A percentile compares a stretch with the other conserved stretches of the same genome.
These are phyloP conservation scores for Ylistrum balloti DNA, from an alignment of 1,140 invertebrate genomes.

Conservation along the genomic window DNA sequence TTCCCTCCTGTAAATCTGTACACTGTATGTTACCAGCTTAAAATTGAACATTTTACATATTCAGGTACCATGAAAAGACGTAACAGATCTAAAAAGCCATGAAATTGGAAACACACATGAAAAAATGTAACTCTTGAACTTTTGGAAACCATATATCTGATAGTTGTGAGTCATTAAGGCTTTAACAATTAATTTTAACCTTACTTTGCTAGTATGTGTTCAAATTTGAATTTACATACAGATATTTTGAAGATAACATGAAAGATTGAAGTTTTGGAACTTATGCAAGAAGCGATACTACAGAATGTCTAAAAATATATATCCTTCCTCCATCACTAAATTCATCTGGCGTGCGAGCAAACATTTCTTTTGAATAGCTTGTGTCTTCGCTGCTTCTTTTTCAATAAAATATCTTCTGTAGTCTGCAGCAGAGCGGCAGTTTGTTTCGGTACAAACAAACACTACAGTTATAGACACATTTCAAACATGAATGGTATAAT, in stretches of 20 bases:
- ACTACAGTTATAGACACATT: not conserved
- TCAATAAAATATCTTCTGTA: not conserved
- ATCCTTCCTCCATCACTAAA: not conserved
- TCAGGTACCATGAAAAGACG: too few relatives aligned
- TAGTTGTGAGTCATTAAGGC: not conserved
- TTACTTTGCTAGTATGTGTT: not conserved
- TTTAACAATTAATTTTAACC: not conserved
- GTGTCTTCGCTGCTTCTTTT: not conserved
- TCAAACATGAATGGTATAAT: conserved; percentile 17
- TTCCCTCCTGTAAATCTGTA: too few relatives aligned
- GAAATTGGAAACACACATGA: too few relatives aligned
- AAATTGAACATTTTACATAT: too few relatives aligned
- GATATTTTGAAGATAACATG: not conserved
- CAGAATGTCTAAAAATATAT: not conserved
- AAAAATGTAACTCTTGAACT: too few relatives aligned
- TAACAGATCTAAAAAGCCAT: too few relatives aligned
- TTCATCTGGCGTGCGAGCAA: conserved; percentile 22
- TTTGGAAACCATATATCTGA: too few relatives aligned
- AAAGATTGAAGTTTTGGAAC: not conserved
- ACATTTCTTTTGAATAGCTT: not conserved
- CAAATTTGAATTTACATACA: not conserved
- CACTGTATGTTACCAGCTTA: too few relatives aligned
- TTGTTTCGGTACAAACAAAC: not conserved
- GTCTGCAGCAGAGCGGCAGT: not conserved
- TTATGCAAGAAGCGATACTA: not conserved